Base-by-base conservation (phyloP, 2,888 invertebrate genomes). In the Perizoma affinitatum region DNA sequence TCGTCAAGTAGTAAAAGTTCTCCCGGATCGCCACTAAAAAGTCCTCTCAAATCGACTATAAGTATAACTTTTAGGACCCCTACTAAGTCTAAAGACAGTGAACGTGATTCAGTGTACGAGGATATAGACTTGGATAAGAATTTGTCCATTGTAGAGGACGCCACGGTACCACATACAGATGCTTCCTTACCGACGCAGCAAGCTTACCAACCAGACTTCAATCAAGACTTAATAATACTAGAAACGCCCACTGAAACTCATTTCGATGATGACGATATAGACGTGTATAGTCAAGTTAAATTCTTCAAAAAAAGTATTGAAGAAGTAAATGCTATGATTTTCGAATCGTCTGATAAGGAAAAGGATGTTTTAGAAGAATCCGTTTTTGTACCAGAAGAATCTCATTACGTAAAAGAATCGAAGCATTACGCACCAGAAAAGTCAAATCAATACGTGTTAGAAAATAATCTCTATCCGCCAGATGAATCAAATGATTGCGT, bases 211-310 rank as follows among this genome's bases (percentile, higher is more conserved):
- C 93, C 93, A 11, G 84, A 86, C 58, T 80, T 82, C 36, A 74
- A 74, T 42, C 74, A 84, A 42, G 90, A 92, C 71, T 63, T 92
- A 10, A 92, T 93, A 0, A 84, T 94, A 41, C 69, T 94, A 63
- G 94, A 94, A 79, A 94, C 94, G 0, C 93, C 94, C 6, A 92
- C 94, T 66, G 93, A 94, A 67, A 76, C 80, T 0, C 74, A 78
- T 50, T 54, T 76, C 38, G 38, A 38, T 22, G 85, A 88, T 47
- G 69, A 11, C 10, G 85, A 88, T 47, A 69, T 89, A 4, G 93
- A 93, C 54, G 94, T 96, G 0, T 96, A 96, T 74, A 96, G 96
- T 69, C 94, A 96, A 91, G 96, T 96, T 0, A 96, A 96, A 72
- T 95, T 96, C 77, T 95, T 96, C 70, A 93, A 95, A 44, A 93